A percentile compares a stretch with the other conserved stretches of the same genome.
Conservation (phyloP, 1,140 invertebrate genomes). For the Ectropis grisescens region DNA sequence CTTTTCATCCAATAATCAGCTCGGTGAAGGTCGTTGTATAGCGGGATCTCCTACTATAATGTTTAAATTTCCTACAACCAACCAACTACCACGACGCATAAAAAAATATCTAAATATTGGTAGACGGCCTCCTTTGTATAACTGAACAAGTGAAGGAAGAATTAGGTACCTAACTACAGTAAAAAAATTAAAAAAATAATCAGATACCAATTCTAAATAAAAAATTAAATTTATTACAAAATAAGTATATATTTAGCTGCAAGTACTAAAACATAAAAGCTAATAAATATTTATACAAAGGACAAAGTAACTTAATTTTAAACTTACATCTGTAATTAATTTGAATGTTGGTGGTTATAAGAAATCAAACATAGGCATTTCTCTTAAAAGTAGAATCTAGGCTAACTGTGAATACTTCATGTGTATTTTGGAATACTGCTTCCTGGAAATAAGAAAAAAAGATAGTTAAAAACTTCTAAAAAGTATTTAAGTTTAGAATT, state of each 20-base stretch:
- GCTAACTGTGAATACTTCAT: slow-evolving; percentile 59
- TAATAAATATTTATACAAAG: slow-evolving; percentile 21
- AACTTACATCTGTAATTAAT: slow-evolving; percentile 48
- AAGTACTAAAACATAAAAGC: slow-evolving; percentile 17
- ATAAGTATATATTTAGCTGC: slow-evolving; percentile 12
- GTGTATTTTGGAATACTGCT: slow-evolving; percentile 67
- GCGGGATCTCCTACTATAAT: too few species aligned
- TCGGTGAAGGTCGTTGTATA: too few species aligned
- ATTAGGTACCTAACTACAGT: too few species aligned
- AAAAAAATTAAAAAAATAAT: too few species aligned
- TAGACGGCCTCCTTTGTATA: too few species aligned
- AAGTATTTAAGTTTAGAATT: slow-evolving; percentile 4
- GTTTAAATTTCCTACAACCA: too few species aligned
- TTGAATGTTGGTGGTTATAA: slow-evolving; percentile 40
- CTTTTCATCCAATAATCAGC: too few species aligned
- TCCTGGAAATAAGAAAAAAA: slow-evolving; percentile 58
- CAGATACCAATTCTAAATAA: too few species aligned
- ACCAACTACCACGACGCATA: background rate
- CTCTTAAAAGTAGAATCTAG: slow-evolving; percentile 46
- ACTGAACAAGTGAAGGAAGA: too few species aligned
- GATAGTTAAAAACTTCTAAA: too few species aligned
- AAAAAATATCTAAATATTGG: too few species aligned
- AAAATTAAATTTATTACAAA: slow-evolving; percentile 7
- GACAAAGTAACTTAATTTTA: slow-evolving; percentile 42
- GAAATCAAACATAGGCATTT: slow-evolving; percentile 47